Conservation (phyloP, 2,888 invertebrate species). For the Troilus luridus region DNA sequence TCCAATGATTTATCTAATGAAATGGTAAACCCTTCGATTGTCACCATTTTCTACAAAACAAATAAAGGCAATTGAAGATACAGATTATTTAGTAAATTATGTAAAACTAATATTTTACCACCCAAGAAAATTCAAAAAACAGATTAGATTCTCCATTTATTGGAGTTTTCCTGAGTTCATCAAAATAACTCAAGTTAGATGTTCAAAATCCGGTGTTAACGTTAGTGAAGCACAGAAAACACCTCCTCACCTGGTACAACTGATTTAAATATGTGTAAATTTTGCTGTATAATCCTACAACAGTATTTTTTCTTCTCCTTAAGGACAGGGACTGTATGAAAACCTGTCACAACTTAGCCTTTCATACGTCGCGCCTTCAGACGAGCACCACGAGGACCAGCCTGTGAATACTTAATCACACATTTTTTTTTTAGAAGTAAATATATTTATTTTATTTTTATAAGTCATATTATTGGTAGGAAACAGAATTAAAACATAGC, state of each 20-base stretch:
- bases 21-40: not conserved
- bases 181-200: not conserved
- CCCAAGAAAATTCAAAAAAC: not conserved
- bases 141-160: not conserved
- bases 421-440: not conserved
- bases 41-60: not conserved
- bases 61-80: not conserved
- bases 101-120: not conserved
- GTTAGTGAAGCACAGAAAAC: no score
- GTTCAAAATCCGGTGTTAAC: not conserved
- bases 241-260: no score
- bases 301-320: no score
- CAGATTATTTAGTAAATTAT: not conserved
- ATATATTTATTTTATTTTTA: not conserved
- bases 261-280: no score
- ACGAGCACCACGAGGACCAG: not conserved
- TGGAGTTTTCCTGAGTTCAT: not conserved
- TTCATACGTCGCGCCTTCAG: not conserved
- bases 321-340: not conserved
- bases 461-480: not conserved
- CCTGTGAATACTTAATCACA: not conserved
- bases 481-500: not conserved
- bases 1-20: constrained; percentile 13
- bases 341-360: not conserved
- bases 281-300: no score